A percentile compares a stretch with the other conserved stretches of the same genome.
These are phyloP conservation scores for Actenoides lindsayi DNA, from an alignment of 2,113 vertebrate genomes.

Conservation along the genomic window DNA sequence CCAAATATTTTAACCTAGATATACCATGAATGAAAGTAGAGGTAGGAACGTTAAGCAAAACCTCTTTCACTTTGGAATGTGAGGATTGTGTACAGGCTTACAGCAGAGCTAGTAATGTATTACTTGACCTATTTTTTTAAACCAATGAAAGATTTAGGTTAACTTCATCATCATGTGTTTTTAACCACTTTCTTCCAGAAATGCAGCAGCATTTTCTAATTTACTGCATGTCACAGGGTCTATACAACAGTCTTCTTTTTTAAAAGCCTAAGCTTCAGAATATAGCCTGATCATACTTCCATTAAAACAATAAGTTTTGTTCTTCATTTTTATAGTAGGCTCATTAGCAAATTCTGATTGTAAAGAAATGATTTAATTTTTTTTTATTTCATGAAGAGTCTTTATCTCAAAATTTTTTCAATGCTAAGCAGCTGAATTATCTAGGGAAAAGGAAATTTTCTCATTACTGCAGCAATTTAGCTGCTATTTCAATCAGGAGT, in stretches of 20 bases:
- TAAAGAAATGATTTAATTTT: not conserved
- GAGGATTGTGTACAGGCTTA: slow-evolving; percentile 37
- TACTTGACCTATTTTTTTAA: slow-evolving; percentile 72
- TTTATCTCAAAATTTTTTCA: slow-evolving; percentile 6
- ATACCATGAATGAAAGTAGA: slow-evolving; percentile 7
- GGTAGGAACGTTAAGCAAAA: slow-evolving; percentile 3
- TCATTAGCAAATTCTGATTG: not conserved
- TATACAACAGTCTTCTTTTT: not conserved
- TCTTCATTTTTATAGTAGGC: not conserved
- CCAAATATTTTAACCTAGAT: not conserved
- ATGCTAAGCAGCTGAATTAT: slow-evolving; percentile 22
- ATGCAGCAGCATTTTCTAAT: slow-evolving; percentile 9
- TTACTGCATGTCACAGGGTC: not conserved
- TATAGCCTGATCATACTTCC: not conserved
- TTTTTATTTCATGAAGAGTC: not conserved
- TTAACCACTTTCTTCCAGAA: slow-evolving; percentile 64
- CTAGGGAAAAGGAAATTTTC: slow-evolving; percentile 49
- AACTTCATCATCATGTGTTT: slow-evolving; percentile 61
- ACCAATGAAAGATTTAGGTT: slow-evolving; percentile 70
- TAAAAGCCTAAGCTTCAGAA: not conserved
- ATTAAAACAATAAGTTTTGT: not conserved
- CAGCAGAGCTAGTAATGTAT: slow-evolving; percentile 42
- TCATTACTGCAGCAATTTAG: slow-evolving; percentile 69
- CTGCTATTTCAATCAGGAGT: slow-evolving; percentile 61
- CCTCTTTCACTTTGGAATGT: slow-evolving; percentile 38